These are phyloP conservation scores for Bovichtus variegatus DNA, from an alignment of 2,797 vertebrate species.

Conservation along the genomic window DNA sequence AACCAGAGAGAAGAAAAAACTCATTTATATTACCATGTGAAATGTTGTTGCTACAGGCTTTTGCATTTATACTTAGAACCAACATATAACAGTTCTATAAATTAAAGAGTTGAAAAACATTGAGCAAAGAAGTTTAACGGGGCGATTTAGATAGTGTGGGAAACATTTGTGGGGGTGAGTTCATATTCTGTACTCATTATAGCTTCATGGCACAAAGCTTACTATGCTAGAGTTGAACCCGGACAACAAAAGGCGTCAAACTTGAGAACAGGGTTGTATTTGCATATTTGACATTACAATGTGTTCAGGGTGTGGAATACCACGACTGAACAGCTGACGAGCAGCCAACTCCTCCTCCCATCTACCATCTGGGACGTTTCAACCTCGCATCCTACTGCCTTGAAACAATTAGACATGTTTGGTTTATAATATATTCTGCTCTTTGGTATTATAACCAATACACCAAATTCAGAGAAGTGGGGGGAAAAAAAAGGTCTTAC, in stretches of 20 bases:
- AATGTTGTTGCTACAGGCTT: background rate
- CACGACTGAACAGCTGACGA: conserved; percentile 57
- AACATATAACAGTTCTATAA: background rate
- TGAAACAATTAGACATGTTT: conserved; percentile 11
- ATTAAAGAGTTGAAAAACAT: conserved; percentile 3
- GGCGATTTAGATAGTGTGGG: background rate
- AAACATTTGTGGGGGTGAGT: background rate
- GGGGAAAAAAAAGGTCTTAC: background rate
- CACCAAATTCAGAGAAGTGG: background rate
- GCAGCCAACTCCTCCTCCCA: conserved; percentile 40
- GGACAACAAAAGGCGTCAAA: conserved; percentile 23
- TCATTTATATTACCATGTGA: background rate
- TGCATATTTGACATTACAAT: conserved; percentile 58
- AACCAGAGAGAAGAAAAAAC: background rate
- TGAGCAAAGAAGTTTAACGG: background rate
- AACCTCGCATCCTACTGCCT: conserved; percentile 27
- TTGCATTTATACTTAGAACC: background rate
- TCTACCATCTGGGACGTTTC: conserved; percentile 66
- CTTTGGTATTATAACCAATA: background rate
- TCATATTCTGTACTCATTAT: conserved; percentile 4
- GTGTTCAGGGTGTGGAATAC: conserved; percentile 36
- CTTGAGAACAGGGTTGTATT: conserved; percentile 23
- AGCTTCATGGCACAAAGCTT: background rate
- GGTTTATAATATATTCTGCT: conserved; percentile 11
- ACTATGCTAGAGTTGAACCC: background rate